Base-by-base conservation (phyloP, 2,113 vertebrate species). In the Dolichallabes microphthalmus region DNA sequence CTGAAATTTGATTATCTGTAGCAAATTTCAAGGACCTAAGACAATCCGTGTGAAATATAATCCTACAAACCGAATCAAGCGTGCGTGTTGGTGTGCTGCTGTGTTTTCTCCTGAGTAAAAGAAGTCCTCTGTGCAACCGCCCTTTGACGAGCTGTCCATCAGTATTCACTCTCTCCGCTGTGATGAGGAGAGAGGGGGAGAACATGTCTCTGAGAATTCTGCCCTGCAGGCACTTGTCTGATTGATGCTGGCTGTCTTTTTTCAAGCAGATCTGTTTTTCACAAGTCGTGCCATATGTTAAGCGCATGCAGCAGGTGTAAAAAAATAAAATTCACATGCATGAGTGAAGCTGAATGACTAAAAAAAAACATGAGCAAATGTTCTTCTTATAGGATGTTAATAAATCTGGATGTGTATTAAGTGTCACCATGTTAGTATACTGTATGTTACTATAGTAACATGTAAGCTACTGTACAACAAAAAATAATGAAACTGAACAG, bases 101-200 rank as follows among this genome's bases (percentile, higher is more conserved):
- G 2, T 58, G 60, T 82, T 66, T 69, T 71, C 84, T 78, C 55
- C 55, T 22, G 17, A 78, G 76, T 58, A 78, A 78, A 78, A 58
- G 27, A 30, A 58, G 13, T 27, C 53, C 76, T 68, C 82, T 8
- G 27, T 12, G 60, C 20, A 27, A 45, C 83, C 81, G 76, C 73
- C 45, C 17, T 66, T 10, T 78, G 83, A 80, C 60, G 32, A 30
- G 57, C 63, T 74, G 85, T 25, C 85, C 82, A 87, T 89, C 86
- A 88, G 79, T n/a, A 74, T 63, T 87, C 76, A 39, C n/a, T 73
- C 76, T 2, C 25, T 57, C 61, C 12, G 66, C 73, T 84, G 58
- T 53, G 79, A 82, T 64, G 58, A 57, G 60, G 71, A 10, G 57
- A 58, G 82, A 77, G 82, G 77, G 89, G 89, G 58, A 78, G 76